Base-by-base conservation (phyloP, 2,888 invertebrate species). In the Morpho helenor region DNA sequence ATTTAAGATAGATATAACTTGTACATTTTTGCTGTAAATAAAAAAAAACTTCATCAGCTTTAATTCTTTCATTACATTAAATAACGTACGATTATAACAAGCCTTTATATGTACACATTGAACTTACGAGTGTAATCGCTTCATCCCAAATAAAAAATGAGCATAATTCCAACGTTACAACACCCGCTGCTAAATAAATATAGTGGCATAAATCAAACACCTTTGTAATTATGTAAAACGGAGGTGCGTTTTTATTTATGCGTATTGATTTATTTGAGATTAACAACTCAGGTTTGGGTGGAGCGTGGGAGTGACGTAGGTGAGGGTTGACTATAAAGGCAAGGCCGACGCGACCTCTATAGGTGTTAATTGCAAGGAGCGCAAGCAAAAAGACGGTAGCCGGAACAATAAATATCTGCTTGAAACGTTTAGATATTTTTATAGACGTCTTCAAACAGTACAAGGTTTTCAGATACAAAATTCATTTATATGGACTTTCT, bases 311-410 rank as follows among this genome's bases (percentile, higher is more conserved):
- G 65, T 53, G 22, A 71, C 65, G 82, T 84, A 73, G 81, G 81
- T 71, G 76, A 74, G 74, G 71, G 54, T 60, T 56, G 56, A 78
- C 79, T 80, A 76, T 75, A 69, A 63, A 66, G 66, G 64, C 71
- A 68, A 68, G 66, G 69, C 67, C 65, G 66, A 49, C 50, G 54
- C 72, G 73, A 76, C 76, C 79, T 80, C 68, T 72, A 67, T 72
- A 79, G 77, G 79, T 83, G 82, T 68, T 84, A 81, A 84, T 84
- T 84, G 72, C 71, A 67, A 66, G 63, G 62, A 62, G 62, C 66
- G 62, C 61, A 61, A 62, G 63, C 56, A 67, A 62, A 66, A 54
- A 62, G 52, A 64, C 66, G 45, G 60, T 62, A 60, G 58, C 59
- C 16, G 48, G 41, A 23, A 41, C 9, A 47, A 51, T 54, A 54